Base-by-base conservation (phyloP, 1,140 invertebrate genomes). In the Drosophila azteca region DNA sequence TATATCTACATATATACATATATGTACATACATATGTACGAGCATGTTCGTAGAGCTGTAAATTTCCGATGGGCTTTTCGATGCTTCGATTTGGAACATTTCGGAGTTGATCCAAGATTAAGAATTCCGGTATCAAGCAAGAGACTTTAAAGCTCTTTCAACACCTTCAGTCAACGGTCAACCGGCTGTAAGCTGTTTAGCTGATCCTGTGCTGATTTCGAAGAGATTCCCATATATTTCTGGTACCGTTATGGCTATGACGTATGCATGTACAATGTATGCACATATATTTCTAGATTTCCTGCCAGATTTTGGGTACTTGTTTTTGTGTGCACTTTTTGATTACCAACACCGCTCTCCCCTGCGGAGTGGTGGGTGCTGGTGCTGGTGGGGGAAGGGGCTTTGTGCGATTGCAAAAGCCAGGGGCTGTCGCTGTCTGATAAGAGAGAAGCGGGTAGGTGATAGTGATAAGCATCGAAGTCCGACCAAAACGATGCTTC, bases 11-110 rank as follows among this genome's bases (percentile, higher is more conserved):
- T n/a, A n/a, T n/a, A n/a, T n/a, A n/a, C n/a, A n/a, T n/a, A n/a
- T n/a, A 43, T 29, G 8, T 60, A 59, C 39, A 26, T 45, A 29
- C 43, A 22, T n/a, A n/a, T n/a, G n/a, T n/a, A n/a, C 17, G 17
- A 24, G 8, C 41, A 43, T 11, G 8, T 9, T 9, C 31, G 31
- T 41, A 43, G 17, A 6, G 11, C 9, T 54, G 31, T 13, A 9
- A 73, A 85, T 84, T 85, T 85, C 59, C 68, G 72, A 63, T n/a
- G n/a, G n/a, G n/a, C n/a, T 4, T 26, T 5, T 6, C 24, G 24
- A 20, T 20, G 17, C 17, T 20, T 20, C 17, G 17, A 20, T 20
- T 20, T 20, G 17, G 17, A 20, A 20, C 17, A 20, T 20, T 20
- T 20, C 17, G 17, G 17, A 20, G 17, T 20, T 20, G 17, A 26